Base-by-base conservation (phyloP, 2,888 invertebrate genomes). In the Hyposoter dolosus region DNA sequence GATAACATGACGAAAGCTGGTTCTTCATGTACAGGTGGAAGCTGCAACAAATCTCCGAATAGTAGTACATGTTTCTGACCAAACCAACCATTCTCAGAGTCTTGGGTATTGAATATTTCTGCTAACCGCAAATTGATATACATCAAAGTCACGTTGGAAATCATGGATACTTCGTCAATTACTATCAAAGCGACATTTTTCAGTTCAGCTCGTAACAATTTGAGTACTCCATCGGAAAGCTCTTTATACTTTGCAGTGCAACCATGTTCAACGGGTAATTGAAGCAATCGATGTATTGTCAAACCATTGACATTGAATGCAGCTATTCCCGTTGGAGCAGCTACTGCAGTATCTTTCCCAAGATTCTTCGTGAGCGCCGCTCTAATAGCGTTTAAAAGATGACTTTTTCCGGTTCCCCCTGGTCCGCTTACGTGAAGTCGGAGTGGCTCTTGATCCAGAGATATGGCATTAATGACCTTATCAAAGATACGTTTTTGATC, bases 221-320 rank as follows among this genome's bases (percentile, higher is more conserved):
- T 88, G 32, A 91, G 74, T 10, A 88, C 90, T 75, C 88, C 85
- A 83, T 91, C 90, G 10, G 91, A 92, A 47, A 92, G 84, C 32
- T 85, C 76, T 63, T 78, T 88, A 88, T 91, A 93, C 69, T 91
- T 90, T 1, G 91, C 88, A n/a, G 90, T 91, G 65, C 85, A 53
- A 12, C 90, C 90, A 82, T 92, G 90, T 80, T 93, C 92, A 60
- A 89, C 89, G 9, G 91, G 93, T 77, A 93, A 87, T 77, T 92
- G 92, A 65, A 92, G 88, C 28, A 91, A 79, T 75, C 91, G 88
- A 81, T 92, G 91, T 50, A 92, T 86, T 60, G 92, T 93, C 72
- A 93, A 88, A 66, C 92, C 92, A 76, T 91, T 89, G 19, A 93
- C 89, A 86, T 93, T 92, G 79, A 91, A 93, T 45, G 92, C 92